Evolutionary conservation across 2,113 vertebrate genomes (phyloP).

Genomic region (Sinosuthora webbiana): DNA sequence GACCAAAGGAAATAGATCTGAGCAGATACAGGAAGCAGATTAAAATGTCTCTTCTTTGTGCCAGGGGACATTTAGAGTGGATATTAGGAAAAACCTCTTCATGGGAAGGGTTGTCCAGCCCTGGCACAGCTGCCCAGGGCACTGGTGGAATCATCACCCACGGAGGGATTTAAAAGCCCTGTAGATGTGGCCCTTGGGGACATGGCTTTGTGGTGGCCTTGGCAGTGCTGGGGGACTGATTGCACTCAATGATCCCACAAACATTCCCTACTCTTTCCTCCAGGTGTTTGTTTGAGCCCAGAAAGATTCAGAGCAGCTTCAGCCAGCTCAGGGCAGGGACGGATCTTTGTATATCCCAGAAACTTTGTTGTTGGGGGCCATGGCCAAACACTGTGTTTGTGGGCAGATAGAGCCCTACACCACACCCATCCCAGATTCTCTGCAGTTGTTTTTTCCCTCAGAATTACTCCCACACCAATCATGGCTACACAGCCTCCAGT

Average conservation of each 20-base stretch:
- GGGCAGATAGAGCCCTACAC: background rate
- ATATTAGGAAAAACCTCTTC: background rate
- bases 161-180: background rate
- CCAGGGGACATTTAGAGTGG: background rate
- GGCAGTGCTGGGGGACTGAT: no score
- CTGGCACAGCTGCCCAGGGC: background rate
- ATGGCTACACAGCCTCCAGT: background rate
- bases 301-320: background rate
- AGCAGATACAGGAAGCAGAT: background rate
- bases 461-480: background rate
- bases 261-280: background rate
- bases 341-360: background rate
- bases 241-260: background rate
- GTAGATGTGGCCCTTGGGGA: background rate
- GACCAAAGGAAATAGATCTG: background rate
- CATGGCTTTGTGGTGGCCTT: background rate
- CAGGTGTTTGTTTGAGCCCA: background rate
- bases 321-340: background rate
- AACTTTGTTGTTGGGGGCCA: background rate
- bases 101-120: background rate
- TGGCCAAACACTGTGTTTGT: fast-evolving
- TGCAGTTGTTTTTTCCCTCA: background rate
- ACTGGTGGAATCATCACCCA: no score
- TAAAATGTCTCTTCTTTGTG: background rate
- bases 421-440: background rate